These are phyloP conservation scores for Kryptolebias ocellatus DNA, from an alignment of 2,797 vertebrate genomes.

Conservation along the genomic window DNA sequence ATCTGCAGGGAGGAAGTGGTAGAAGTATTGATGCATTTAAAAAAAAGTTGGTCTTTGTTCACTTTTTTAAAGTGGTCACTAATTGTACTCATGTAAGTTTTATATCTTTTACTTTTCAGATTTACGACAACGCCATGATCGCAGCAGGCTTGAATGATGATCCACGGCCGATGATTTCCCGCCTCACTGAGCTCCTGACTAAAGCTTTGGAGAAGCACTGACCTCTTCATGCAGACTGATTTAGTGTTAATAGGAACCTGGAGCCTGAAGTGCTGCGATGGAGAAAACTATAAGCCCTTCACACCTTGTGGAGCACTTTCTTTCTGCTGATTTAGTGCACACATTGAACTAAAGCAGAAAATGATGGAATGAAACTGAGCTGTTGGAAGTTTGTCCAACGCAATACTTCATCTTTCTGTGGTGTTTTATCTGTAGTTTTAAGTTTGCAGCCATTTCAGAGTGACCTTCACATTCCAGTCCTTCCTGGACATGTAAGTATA, in stretches of 20 bases:
- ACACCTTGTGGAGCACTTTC: conserved; percentile 3
- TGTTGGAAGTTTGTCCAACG: conserved; percentile 7
- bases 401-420: conserved; percentile 6
- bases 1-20: neutral
- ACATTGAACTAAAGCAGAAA: neutral
- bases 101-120: conserved; percentile 73
- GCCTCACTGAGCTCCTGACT: conserved; percentile 89
- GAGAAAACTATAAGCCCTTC: no score
- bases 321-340: neutral
- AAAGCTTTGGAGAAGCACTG: conserved; percentile 90
- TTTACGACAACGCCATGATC: conserved; percentile 98
- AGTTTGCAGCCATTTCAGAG: neutral
- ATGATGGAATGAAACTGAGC: conserved; percentile 5
- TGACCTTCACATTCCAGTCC: neutral
- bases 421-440: neutral
- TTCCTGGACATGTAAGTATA: neutral
- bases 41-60: no score
- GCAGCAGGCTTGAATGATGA: conserved; percentile 92
- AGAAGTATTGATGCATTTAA: no score
- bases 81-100: no score
- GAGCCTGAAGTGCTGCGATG: conserved; percentile 6
- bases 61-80: no score
- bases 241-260: neutral
- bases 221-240: conserved; percentile 39
- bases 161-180: conserved; percentile 91